Conservation (phyloP, 2,888 invertebrate species). For the Salpingus planirostris region DNA sequence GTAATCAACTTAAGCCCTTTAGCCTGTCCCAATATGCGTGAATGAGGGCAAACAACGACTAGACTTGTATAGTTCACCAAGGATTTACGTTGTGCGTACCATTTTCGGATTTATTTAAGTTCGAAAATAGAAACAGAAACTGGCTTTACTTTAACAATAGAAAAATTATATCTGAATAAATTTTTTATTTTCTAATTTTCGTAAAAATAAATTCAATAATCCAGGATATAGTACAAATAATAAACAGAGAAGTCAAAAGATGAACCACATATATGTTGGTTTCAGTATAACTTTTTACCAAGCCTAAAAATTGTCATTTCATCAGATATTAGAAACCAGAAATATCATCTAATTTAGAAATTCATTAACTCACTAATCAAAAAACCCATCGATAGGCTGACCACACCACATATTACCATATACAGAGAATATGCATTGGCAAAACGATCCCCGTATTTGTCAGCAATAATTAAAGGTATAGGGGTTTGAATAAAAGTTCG, state of each 20-base stretch:
- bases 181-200: too few relatives aligned
- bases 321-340: too few relatives aligned
- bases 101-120: too few relatives aligned
- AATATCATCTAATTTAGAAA: conserved; percentile 32
- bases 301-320: conserved; percentile 42
- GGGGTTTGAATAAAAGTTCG: conserved; percentile 64
- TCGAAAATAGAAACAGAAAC: too few relatives aligned
- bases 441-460: conserved; percentile 58
- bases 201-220: conserved; percentile 52
- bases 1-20: too few relatives aligned
- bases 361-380: conserved; percentile 54
- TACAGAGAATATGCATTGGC: conserved; percentile 65
- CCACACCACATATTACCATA: conserved; percentile 60
- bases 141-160: too few relatives aligned
- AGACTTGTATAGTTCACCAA: too few relatives aligned
- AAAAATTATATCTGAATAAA: too few relatives aligned
- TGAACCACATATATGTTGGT: conserved; percentile 60
- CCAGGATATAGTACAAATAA: conserved; percentile 62
- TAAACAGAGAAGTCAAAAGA: conserved; percentile 55
- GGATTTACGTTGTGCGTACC: too few relatives aligned
- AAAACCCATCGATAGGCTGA: conserved; percentile 59
- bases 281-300: conserved; percentile 52
- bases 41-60: too few relatives aligned
- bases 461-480: conserved; percentile 61
- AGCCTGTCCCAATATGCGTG: too few relatives aligned